Percentiles rank a stretch among this genome's conserved stretches.
These are phyloP conservation scores for Oscheius sp. DNA, from an alignment of 2,888 invertebrate genomes.

Conservation along the genomic window DNA sequence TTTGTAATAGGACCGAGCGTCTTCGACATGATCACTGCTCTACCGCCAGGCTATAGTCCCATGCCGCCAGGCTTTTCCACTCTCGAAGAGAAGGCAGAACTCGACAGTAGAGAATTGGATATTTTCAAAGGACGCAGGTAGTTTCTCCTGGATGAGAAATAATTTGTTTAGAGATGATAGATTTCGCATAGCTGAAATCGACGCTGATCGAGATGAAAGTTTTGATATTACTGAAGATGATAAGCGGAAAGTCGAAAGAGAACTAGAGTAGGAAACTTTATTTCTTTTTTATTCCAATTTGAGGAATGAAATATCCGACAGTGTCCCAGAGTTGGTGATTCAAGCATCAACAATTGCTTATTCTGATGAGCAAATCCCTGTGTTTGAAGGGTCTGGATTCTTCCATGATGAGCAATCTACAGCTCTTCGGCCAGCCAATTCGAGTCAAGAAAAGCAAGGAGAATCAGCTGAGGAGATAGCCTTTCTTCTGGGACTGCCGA, in stretches of 20 bases:
- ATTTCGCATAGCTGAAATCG: constrained; percentile 13
- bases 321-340: neutral
- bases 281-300: neutral
- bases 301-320: neutral
- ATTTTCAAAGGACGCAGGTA: neutral
- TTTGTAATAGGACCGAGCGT: neutral
- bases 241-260: neutral
- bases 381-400: neutral
- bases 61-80: constrained; percentile 12
- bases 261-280: neutral
- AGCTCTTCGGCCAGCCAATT: neutral
- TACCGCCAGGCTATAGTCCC: constrained; percentile 19
- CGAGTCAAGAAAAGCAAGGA: neutral
- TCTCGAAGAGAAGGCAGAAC: neutral
- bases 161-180: constrained; percentile 13
- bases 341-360: neutral
- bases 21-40: neutral
- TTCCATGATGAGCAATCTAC: neutral
- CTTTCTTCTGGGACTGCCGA: neutral
- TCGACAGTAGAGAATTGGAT: neutral
- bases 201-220: neutral
- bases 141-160: neutral
- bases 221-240: neutral
- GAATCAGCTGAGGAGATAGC: neutral
- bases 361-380: neutral